Conservation (phyloP, 1,140 invertebrate species). For the Elysia chlorotica region DNA sequence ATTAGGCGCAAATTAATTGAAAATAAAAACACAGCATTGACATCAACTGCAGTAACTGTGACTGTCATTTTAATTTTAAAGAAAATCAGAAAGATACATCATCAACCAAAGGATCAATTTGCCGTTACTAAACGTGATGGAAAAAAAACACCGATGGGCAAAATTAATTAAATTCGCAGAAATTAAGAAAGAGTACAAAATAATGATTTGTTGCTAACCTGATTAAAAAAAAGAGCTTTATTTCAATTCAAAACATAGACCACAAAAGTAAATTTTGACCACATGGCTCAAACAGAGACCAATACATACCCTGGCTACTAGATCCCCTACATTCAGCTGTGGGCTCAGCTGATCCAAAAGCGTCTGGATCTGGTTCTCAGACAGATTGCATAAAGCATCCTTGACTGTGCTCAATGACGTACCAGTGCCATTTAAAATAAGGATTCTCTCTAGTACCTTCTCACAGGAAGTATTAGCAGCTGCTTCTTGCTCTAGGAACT, state of each 20-base stretch:
- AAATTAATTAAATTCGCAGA: neutral
- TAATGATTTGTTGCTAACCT: neutral
- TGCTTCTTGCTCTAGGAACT: too few relatives aligned
- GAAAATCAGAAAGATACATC: too few relatives aligned
- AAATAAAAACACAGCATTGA: too few relatives aligned
- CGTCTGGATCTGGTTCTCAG: neutral
- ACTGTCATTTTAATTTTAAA: too few relatives aligned
- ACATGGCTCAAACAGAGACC: neutral
- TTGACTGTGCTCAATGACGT: conserved; percentile 27
- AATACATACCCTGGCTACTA: conserved; percentile 39
- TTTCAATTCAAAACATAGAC: neutral
- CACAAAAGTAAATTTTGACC: neutral
- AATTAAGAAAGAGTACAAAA: neutral
- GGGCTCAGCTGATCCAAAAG: conserved; percentile 24
- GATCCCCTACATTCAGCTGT: conserved; percentile 42
- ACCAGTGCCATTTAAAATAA: conserved; percentile 24
- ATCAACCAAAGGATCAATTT: too few relatives aligned
- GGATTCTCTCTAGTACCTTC: conserved; percentile 17
- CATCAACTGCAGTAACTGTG: too few relatives aligned
- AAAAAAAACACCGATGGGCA: conserved; percentile 1
- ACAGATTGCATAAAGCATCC: conserved; percentile 23
- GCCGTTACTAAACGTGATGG: too few relatives aligned
- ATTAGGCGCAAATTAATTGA: too few relatives aligned
- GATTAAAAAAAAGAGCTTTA: neutral
- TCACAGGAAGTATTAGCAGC: too few relatives aligned